A percentile compares a stretch with the other conserved stretches of the same genome.
Conservation (phyloP, 2,113 vertebrate genomes). For the Tragulus kanchil region DNA sequence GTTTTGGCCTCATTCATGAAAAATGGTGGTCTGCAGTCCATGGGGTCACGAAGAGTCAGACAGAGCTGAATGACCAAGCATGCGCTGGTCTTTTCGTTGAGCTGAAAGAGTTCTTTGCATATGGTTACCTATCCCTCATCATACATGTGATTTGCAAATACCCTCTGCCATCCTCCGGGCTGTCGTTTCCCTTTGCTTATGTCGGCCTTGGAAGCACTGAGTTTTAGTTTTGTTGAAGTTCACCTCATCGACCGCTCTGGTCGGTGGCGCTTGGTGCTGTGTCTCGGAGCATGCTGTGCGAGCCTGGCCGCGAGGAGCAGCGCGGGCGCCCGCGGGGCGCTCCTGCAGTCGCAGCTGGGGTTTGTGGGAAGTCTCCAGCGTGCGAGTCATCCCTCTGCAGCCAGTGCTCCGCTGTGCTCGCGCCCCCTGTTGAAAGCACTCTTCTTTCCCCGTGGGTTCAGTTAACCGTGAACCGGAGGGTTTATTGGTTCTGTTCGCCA, state of each 20-base stretch:
- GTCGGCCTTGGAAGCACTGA: background rate
- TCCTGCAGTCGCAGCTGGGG: no score
- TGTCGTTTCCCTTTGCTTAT: background rate
- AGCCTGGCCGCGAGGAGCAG: no score
- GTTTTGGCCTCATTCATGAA: no score
- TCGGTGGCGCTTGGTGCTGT: no score
- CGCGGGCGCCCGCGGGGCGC: no score
- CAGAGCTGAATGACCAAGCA: no score
- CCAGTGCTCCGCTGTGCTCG: background rate
- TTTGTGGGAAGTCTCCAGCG: no score
- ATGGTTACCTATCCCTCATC: background rate
- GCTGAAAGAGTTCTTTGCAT: background rate
- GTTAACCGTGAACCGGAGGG: accelerated
- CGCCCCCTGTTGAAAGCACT: background rate
- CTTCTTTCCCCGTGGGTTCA: background rate
- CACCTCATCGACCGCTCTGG: accelerated
- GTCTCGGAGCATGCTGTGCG: no score
- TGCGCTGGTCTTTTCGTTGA: background rate
- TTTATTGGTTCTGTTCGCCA: background rate
- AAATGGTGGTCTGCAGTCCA: no score
- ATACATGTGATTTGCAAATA: background rate
- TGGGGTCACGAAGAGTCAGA: no score
- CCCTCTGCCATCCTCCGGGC: no score
- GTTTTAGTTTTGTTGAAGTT: background rate
- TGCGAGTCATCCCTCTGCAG: background rate